phyloP scores from a whole-genome alignment of 1,140 invertebrate species.

The Scaptomyza hsui region DNA sequence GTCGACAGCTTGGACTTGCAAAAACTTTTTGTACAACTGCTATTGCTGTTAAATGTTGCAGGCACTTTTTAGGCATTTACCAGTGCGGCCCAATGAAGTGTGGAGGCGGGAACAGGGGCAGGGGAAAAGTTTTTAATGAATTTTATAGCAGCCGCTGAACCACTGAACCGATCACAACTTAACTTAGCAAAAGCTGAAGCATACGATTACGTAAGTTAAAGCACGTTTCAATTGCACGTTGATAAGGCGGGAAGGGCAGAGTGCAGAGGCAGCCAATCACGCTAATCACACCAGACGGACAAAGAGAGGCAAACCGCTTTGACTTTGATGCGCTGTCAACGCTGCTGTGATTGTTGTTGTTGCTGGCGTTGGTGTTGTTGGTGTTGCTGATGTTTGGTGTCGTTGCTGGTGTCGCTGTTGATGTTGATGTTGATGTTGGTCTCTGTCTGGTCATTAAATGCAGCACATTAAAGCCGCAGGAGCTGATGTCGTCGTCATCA shows the following conservation, averaged over 20 bases:
- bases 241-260: constrained; percentile 64
- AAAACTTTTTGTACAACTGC: constrained; percentile 67
- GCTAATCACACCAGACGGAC: constrained; percentile 57
- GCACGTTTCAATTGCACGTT: constrained; percentile 22
- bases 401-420: constrained; percentile 32
- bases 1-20: constrained; percentile 77
- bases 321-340: constrained; percentile 74
- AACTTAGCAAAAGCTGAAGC: constrained; percentile 24
- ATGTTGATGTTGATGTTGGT: constrained; percentile 33
- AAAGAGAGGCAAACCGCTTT: constrained; percentile 52
- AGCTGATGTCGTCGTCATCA: constrained; percentile 40
- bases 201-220: constrained; percentile 55
- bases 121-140: constrained; percentile 75
- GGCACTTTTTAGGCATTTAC: constrained; percentile 50
- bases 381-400: constrained; percentile 12
- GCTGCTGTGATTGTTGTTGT: constrained; percentile 18
- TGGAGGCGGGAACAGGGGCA: not conserved
- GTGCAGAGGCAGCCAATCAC: constrained; percentile 64
- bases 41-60: constrained; percentile 74
- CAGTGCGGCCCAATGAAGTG: constrained; percentile 10
- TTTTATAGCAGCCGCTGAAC: constrained; percentile 70
- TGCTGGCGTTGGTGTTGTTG: constrained; percentile 21
- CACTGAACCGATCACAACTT: constrained; percentile 52
- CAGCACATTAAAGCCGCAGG: constrained; percentile 78
- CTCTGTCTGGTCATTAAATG: constrained; percentile 68